Conservation (phyloP, 35 echinoderm and acorn worm genomes). For the Amphiura filiformis region DNA sequence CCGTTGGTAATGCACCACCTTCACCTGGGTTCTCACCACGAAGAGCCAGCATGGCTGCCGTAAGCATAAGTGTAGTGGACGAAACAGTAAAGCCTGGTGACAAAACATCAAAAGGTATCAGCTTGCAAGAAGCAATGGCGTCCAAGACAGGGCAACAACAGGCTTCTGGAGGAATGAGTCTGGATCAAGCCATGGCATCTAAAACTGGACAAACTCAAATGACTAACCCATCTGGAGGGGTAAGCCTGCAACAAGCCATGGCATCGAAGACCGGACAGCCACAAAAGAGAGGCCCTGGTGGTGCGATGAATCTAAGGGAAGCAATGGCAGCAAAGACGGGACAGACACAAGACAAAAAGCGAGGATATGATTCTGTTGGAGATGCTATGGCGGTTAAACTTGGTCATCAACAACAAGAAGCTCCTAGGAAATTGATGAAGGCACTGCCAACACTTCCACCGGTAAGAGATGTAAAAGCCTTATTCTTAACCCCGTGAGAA, state of each 20-base stretch:
- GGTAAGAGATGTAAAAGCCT: neutral
- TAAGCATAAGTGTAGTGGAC: neutral
- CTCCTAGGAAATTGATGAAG: neutral
- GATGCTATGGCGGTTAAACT: neutral
- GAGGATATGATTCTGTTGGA: neutral
- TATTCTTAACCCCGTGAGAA: neutral
- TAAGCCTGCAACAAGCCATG: too few relatives aligned
- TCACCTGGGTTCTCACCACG: neutral
- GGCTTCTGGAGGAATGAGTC: too few relatives aligned
- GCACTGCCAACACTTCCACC: neutral
- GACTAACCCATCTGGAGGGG: too few relatives aligned
- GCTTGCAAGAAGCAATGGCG: neutral
- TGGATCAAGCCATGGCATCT: too few relatives aligned
- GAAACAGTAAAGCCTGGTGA: neutral
- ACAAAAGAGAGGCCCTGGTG: neutral
- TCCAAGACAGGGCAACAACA: neutral
- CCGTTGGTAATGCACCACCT: too few relatives aligned
- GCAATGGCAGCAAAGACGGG: slow-evolving; percentile 16
- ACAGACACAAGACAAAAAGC: too few relatives aligned
- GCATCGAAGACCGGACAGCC: too few relatives aligned
- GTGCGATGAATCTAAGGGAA: neutral
- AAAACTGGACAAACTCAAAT: too few relatives aligned
- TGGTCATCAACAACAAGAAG: neutral
- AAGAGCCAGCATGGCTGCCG: neutral
- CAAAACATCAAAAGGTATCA: neutral